Percentiles rank a stretch among this genome's conserved stretches.
Conservation (phyloP, 2,888 invertebrate species). For the Aphodius sticticus region DNA sequence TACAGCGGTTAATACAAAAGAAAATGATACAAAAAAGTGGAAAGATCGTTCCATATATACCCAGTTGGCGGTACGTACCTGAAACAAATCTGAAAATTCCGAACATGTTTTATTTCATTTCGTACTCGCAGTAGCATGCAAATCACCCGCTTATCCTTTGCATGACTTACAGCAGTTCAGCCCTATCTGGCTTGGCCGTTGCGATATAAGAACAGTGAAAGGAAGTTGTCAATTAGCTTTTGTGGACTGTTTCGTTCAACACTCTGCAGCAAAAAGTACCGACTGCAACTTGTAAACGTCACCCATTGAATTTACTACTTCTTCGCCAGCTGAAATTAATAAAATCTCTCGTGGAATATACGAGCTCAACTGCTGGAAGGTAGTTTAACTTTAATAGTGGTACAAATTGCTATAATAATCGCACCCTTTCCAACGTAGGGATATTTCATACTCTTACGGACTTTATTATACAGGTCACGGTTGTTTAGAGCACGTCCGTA, state of each 20-base stretch:
- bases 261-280: neutral
- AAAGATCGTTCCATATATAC: too few relatives aligned
- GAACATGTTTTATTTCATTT: neutral
- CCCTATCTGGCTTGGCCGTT: neutral
- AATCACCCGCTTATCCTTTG: neutral
- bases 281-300: neutral
- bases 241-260: neutral
- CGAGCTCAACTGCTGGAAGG: neutral
- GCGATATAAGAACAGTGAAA: neutral
- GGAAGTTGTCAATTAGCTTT: neutral
- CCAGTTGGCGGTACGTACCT: neutral
- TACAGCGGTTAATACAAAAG: too few relatives aligned
- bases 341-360: neutral
- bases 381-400: constrained; percentile 4
- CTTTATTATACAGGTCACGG: neutral
- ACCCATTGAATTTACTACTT: constrained; percentile 4
- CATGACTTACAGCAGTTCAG: neutral
- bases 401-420: neutral
- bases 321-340: neutral
- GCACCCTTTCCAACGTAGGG: neutral
- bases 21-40: neutral
- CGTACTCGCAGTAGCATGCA: neutral
- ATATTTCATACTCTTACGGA: neutral
- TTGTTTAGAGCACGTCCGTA: neutral
- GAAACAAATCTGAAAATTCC: neutral